Percentiles rank a stretch among this genome's conserved stretches.
These are phyloP conservation scores for Diplodus sargus DNA, from an alignment of 2,797 vertebrate genomes.

Conservation along the genomic window DNA sequence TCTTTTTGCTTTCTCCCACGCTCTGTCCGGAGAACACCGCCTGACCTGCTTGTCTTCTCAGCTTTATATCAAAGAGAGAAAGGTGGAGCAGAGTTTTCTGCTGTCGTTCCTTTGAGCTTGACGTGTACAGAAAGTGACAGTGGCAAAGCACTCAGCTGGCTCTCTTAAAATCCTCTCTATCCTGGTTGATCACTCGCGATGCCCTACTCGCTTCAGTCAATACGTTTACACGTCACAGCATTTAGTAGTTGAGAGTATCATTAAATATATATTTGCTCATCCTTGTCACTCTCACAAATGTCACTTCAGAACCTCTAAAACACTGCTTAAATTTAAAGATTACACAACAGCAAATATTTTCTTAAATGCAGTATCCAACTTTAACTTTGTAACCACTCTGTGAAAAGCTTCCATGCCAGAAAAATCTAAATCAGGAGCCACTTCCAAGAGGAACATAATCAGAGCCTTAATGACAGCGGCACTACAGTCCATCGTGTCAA, in stretches of 20 bases:
- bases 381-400: background rate
- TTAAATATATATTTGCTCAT: background rate
- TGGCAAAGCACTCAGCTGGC: conserved; percentile 32
- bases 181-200: conserved; percentile 12
- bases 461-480: background rate
- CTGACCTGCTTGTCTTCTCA: conserved; percentile 79
- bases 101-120: conserved; percentile 55
- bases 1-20: conserved; percentile 71
- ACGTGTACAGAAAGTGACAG: conserved; percentile 64
- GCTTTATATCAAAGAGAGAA: conserved; percentile 68
- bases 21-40: conserved; percentile 61
- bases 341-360: background rate
- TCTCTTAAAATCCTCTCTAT: conserved; percentile 18
- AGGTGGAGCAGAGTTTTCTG: conserved; percentile 51
- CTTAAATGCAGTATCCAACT: background rate
- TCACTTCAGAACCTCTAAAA: background rate
- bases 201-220: background rate
- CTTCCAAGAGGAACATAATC: too few species aligned
- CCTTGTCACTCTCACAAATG: background rate
- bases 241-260: background rate
- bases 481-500: too few species aligned
- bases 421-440: background rate
- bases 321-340: background rate
- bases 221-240: background rate
- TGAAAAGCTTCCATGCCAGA: background rate